These are phyloP conservation scores for Oreochromis niloticus DNA, from an alignment of 2,113 vertebrate species.

Conservation along the genomic window DNA sequence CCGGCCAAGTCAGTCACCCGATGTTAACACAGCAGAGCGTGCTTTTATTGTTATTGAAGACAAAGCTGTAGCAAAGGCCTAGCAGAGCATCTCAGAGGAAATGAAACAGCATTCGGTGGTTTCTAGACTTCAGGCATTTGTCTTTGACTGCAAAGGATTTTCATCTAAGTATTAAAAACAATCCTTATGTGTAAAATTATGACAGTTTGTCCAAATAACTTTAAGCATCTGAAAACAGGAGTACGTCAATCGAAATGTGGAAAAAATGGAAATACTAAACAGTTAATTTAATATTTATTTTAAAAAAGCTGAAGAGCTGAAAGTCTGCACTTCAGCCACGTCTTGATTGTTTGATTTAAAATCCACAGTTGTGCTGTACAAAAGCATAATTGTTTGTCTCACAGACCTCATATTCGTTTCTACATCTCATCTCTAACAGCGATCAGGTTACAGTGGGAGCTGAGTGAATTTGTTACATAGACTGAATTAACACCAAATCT, in stretches of 20 bases:
- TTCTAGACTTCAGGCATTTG: background rate
- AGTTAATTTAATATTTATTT: background rate
- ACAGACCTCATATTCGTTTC: background rate
- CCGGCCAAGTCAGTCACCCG: background rate
- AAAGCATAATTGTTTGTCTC: background rate
- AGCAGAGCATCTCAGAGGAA: background rate
- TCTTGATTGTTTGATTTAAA: background rate
- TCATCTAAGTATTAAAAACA: background rate
- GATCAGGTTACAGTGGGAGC: conserved; percentile 2
- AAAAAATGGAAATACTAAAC: background rate
- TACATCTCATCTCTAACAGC: conserved; percentile 19
- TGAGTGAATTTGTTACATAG: background rate
- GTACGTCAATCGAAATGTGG: background rate
- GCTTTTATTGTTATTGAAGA: background rate
- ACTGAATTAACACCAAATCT: background rate
- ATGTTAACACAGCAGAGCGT: background rate
- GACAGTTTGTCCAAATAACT: background rate
- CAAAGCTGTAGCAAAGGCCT: background rate
- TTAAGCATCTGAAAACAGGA: background rate
- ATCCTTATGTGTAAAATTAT: background rate
- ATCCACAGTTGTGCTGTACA: background rate
- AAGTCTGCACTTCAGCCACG: background rate
- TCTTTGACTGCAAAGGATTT: background rate
- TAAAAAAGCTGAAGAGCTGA: background rate
- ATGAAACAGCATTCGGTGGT: background rate